phyloP scores from a whole-genome alignment of 1,140 invertebrate genomes.

The Pseudomyrmex sp. region DNA sequence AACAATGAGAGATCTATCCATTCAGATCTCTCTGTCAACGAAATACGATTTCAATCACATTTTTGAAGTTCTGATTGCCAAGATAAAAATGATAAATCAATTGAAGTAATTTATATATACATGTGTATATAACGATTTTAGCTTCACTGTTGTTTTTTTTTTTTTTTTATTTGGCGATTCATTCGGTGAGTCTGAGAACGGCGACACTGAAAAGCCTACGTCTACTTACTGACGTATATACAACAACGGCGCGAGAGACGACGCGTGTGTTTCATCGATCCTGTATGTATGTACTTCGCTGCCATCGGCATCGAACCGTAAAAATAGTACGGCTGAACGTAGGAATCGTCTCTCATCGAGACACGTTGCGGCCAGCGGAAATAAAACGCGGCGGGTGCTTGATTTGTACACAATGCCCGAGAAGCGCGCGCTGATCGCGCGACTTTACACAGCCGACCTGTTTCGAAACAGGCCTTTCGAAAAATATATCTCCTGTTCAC shows the following conservation, averaged over 20 bases:
- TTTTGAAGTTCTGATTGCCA: neutral
- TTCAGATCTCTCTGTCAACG: neutral
- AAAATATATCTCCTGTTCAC: neutral
- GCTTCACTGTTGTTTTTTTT: neutral
- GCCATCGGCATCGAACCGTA: constrained; percentile 18
- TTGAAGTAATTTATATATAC: no score
- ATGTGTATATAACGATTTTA: neutral
- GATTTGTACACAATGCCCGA: constrained; percentile 25
- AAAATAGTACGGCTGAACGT: constrained; percentile 16
- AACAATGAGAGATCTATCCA: no score
- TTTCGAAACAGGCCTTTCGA: neutral
- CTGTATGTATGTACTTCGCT: neutral
- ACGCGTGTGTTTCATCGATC: constrained; percentile 21
- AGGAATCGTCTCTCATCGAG: constrained; percentile 3
- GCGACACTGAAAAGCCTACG: neutral
- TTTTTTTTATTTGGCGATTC: neutral
- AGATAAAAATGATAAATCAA: no score
- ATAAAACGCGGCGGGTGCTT: constrained; percentile 6
- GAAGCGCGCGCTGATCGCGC: neutral
- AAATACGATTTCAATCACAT: neutral
- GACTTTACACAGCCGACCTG: neutral
- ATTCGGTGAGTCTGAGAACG: neutral
- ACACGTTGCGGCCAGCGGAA: neutral
- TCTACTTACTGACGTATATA: constrained; percentile 10
- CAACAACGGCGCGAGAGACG: no score